These are phyloP conservation scores for Sitta carolinensis DNA, from an alignment of 2,797 vertebrate species.

Conservation along the genomic window DNA sequence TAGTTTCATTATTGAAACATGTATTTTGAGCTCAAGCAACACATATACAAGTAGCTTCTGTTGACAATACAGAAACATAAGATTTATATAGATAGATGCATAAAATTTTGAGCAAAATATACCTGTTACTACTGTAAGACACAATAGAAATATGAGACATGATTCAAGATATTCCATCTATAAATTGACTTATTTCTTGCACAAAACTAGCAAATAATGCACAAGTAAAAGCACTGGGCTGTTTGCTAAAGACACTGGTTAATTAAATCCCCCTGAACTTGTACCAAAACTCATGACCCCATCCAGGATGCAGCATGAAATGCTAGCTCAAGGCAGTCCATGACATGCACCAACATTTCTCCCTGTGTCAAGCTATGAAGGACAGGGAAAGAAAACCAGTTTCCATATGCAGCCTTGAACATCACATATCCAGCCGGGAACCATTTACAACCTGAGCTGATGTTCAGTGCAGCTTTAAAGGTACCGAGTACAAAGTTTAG, in stretches of 20 bases:
- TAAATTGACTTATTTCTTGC: background rate
- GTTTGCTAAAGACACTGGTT: background rate
- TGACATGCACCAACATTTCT: background rate
- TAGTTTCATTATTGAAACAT: background rate
- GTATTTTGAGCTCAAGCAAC: background rate
- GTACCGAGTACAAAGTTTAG: background rate
- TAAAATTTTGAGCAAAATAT: background rate
- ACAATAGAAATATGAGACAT: background rate
- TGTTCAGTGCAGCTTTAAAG: background rate
- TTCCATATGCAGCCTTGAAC: background rate
- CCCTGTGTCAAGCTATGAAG: background rate
- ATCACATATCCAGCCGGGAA: background rate
- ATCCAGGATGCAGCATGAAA: background rate
- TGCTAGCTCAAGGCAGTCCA: background rate
- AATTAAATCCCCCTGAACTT: background rate
- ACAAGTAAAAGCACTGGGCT: background rate
- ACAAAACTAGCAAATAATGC: background rate
- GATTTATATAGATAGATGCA: background rate
- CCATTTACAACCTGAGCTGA: background rate
- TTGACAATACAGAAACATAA: background rate
- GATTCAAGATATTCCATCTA: background rate
- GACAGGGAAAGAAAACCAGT: background rate
- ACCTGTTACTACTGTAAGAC: background rate
- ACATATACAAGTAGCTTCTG: background rate
- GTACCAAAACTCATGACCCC: fast-evolving